Percentiles rank a stretch among this genome's conserved stretches.
Evolutionary conservation across 2,113 vertebrate genomes (phyloP).

Genomic region (Dryoscopus gambensis): DNA sequence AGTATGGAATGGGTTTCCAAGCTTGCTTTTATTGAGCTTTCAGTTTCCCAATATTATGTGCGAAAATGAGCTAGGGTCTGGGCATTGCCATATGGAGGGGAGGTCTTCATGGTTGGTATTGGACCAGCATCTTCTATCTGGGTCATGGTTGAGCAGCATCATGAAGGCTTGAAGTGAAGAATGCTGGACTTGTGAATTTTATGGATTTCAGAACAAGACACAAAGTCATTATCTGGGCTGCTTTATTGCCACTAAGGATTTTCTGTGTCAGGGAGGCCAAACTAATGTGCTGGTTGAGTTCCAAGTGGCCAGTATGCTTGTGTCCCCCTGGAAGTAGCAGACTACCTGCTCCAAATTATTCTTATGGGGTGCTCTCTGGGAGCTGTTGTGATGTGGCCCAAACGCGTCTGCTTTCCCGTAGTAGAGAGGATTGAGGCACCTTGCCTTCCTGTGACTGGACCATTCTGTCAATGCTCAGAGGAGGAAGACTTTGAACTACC

Average conservation of each 20-base stretch:
- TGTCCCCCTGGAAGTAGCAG: not conserved
- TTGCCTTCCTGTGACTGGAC: not conserved
- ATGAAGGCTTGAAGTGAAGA: not conserved
- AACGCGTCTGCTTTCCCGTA: not conserved
- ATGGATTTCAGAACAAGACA: not conserved
- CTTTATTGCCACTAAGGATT: not conserved
- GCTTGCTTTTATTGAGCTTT: not conserved
- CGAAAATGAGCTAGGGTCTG: not conserved
- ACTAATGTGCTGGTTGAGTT: not conserved
- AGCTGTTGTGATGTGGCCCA: not conserved
- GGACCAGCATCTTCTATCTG: not conserved
- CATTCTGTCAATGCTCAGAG: not conserved
- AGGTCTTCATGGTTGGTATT: not conserved
- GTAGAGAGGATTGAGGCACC: not conserved
- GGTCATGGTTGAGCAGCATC: not conserved
- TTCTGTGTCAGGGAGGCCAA: not conserved
- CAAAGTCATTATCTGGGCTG: not conserved
- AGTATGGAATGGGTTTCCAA: not conserved
- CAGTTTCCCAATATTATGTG: not conserved
- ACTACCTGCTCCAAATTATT: not conserved
- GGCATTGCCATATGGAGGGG: not conserved
- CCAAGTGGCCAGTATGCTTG: not conserved
- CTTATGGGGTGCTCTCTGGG: not conserved
- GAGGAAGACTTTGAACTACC: not conserved
- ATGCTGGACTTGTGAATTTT: not conserved